Evolutionary conservation across 2,113 vertebrate genomes (phyloP), one percentile per base, ranked within the genome.

Genomic region (Picathartes gymnocephalus): DNA sequence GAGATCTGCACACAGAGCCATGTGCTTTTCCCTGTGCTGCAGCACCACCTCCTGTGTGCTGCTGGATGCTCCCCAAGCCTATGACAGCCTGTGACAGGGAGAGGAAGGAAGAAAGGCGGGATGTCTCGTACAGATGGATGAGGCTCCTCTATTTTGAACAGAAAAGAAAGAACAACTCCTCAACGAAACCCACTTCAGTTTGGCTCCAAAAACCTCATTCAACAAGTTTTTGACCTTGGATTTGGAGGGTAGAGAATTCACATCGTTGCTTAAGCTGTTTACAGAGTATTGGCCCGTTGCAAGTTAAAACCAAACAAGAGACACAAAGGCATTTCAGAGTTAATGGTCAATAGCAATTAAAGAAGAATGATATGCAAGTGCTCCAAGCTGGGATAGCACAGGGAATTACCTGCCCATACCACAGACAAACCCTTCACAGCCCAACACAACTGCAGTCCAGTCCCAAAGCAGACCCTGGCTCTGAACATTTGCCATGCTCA

Each of bases 41-140:
- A 95, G 85, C 94, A 90, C 90, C 81, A 93, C 64, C 92, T 92
- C 68, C 93, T 77, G 94, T 51, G 68, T 23, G 15, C 84, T 66
- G 70, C 74, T 86, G 42, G 21, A 69, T 48, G 60, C 31, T 88
- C 54, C 84, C 74, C 1, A 2, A 37, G 70, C 17, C 14, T 19
- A 11, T 2, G 37, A 37, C 22, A 5, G 14, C 37, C 47, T 66
- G 35, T 40, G 61, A 66, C 17, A 86, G 56, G 77, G 35, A 88
- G n/a, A 72, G 48, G 27, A 69, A 62, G 65, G 30, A 71, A 54
- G 60, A n/a, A 44, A 65, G 27, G 17, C 19, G 28, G 24, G 50
- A 79, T 35, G 78, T 73, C 65, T 45, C 9, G 6, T 6, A 77
- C 8, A 17, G 28, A 60, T 3, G 48, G 44, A 69, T 47, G 30